Conservation (phyloP, 2,113 vertebrate species). For the Ovis canadensis region DNA sequence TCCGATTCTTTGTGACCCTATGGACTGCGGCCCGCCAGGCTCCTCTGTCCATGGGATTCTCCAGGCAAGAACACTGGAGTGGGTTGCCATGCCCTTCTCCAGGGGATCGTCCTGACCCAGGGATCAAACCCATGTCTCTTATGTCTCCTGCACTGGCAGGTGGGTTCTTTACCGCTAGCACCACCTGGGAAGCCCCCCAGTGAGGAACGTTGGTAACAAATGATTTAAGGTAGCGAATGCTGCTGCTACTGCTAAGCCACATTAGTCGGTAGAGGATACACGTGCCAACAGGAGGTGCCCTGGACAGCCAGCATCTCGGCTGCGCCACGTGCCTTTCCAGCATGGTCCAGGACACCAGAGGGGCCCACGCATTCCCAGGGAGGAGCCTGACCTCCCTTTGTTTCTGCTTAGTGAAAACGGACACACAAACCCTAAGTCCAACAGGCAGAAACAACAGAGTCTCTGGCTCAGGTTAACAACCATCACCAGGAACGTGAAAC, state of each 20-base stretch:
- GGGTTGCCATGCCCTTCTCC: neutral
- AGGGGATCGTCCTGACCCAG: neutral
- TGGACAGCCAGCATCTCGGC: neutral
- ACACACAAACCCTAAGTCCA: neutral
- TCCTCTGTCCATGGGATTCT: neutral
- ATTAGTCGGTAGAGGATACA: rapidly evolving
- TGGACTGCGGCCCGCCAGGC: neutral
- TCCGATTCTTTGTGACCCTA: neutral
- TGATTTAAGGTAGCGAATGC: neutral
- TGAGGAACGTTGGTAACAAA: neutral
- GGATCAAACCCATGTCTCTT: rapidly evolving
- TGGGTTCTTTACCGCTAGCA: neutral
- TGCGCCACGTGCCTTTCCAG: neutral
- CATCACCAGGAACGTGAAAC: neutral
- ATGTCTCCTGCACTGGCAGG: neutral
- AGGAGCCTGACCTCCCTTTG: neutral
- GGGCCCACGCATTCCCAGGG: neutral
- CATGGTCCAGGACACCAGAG: neutral
- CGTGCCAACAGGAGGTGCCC: neutral
- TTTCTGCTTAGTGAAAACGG: neutral
- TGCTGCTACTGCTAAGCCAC: too few relatives aligned
- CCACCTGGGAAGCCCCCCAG: neutral
- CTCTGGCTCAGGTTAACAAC: neutral
- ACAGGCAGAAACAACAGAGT: neutral
- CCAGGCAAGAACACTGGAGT: neutral